phyloP scores from a whole-genome alignment of 2,797 vertebrate species.

The Lutjanus argentimaculatus region DNA sequence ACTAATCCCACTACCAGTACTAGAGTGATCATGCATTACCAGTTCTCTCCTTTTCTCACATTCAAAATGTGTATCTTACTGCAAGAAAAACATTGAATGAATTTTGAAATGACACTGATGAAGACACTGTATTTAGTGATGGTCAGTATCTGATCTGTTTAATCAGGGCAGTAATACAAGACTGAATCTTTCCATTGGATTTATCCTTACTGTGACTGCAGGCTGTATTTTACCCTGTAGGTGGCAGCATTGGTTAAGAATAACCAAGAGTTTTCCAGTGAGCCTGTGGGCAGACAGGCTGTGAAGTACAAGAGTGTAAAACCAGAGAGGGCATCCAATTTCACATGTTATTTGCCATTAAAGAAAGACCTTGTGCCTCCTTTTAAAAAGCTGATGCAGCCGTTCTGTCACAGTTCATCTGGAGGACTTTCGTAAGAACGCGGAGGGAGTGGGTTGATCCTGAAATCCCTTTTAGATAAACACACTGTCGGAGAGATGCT shows the following conservation, averaged over 20 bases:
- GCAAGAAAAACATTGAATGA: not conserved
- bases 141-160: not conserved
- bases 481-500: not conserved
- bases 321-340: not conserved
- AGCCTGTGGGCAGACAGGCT: not conserved
- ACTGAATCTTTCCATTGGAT: too few relatives aligned
- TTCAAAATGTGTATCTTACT: not conserved
- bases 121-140: not conserved
- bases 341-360: slow-evolving; percentile 22
- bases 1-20: not conserved
- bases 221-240: slow-evolving; percentile 55
- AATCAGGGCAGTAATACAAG: not conserved
- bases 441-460: slow-evolving; percentile 18
- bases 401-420: slow-evolving; percentile 3
- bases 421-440: not conserved
- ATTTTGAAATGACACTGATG: not conserved
- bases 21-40: not conserved
- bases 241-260: slow-evolving; percentile 66
- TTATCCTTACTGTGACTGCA: not conserved
- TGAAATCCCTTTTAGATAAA: slow-evolving; percentile 30
- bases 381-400: slow-evolving; percentile 4
- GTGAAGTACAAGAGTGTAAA: not conserved
- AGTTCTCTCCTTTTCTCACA: not conserved
- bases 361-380: slow-evolving; percentile 12
- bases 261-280: not conserved